phyloP scores from a whole-genome alignment of 2,797 vertebrate species.

The Eulemur mongoz region DNA sequence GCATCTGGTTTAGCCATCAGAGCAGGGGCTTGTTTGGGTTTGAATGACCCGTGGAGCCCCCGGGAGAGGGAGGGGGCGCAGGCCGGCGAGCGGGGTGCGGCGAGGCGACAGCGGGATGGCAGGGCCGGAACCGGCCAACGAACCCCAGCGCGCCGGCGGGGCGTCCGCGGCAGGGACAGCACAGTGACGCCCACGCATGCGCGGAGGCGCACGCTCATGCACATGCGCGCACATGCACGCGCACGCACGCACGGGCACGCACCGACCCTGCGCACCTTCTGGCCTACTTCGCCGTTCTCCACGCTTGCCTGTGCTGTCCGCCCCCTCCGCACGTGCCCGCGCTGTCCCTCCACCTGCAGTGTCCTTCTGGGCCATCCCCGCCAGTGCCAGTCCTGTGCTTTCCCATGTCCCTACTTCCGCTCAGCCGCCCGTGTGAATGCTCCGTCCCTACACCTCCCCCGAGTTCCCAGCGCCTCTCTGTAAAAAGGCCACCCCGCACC shows the following conservation, averaged over 20 bases:
- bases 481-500: background rate
- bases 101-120: background rate
- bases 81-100: constrained; percentile 23
- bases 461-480: accelerated
- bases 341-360: accelerated
- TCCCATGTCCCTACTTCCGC: background rate
- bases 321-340: background rate
- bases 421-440: background rate
- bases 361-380: background rate
- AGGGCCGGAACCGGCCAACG: constrained; percentile 36
- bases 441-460: background rate
- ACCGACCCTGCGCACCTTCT: background rate
- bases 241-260: too few species aligned
- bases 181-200: accelerated
- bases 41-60: constrained; percentile 75
- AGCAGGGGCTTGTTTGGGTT: constrained; percentile 60
- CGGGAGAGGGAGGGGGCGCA: constrained; percentile 17
- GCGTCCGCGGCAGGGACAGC: background rate
- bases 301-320: accelerated
- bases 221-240: too few species aligned
- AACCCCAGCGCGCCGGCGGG: background rate
- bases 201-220: too few species aligned
- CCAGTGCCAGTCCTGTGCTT: background rate
- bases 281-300: background rate
- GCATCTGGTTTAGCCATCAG: constrained; percentile 77